Evolutionary conservation across 2,113 vertebrate species (phyloP).

Genomic region (Otolemur garnettii): DNA sequence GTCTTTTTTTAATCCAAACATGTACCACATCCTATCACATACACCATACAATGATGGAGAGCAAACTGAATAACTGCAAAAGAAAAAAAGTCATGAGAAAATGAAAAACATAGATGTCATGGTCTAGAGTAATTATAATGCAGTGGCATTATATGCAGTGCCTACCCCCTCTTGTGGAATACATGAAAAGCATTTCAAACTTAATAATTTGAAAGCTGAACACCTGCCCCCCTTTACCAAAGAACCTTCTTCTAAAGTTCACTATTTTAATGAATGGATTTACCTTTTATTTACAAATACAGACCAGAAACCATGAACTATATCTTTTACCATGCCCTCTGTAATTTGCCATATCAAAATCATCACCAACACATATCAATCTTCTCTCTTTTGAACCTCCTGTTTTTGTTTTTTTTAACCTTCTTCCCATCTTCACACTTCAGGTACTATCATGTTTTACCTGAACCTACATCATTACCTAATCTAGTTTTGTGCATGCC

Average conservation of each 20-base stretch:
- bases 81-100: neutral
- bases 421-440: neutral
- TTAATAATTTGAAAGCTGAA: neutral
- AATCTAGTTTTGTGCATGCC: neutral
- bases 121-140: neutral
- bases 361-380: neutral
- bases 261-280: neutral
- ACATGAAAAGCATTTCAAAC: neutral
- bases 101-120: neutral
- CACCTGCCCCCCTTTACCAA: neutral
- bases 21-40: neutral
- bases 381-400: neutral
- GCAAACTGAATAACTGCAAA: neutral
- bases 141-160: neutral
- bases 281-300: neutral
- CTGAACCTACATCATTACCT: neutral
- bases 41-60: no score
- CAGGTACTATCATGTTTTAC: neutral
- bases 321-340: neutral
- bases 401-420: neutral
- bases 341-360: neutral
- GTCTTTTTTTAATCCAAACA: neutral
- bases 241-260: neutral
- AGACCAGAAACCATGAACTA: neutral
- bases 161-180: neutral